Evolutionary conservation across 1,140 invertebrate genomes (phyloP).

Genomic region (Apis cerana): DNA sequence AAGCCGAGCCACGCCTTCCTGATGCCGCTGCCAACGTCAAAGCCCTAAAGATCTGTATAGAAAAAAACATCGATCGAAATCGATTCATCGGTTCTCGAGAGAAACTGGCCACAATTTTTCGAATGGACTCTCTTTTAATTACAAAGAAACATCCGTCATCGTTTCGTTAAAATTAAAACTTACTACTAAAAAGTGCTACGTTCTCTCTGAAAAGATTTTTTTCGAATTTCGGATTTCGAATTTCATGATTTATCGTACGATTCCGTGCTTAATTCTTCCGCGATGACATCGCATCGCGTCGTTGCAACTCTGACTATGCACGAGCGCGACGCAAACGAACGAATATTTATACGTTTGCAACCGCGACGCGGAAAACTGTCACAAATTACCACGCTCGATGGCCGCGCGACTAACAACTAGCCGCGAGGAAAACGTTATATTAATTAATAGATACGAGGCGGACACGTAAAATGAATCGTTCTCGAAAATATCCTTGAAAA

Average conservation of each 20-base stretch:
- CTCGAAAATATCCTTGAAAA: constrained; percentile 61
- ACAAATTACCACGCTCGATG: constrained; percentile 30
- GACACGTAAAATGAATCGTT: constrained; percentile 47
- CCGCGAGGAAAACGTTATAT: constrained; percentile 45
- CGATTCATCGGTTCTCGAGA: not conserved
- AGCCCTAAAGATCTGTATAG: constrained; percentile 46
- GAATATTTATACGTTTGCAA: constrained; percentile 34
- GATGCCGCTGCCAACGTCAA: constrained; percentile 60
- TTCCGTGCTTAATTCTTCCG: not conserved
- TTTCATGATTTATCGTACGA: not conserved
- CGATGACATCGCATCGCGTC: not conserved
- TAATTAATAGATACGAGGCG: constrained; percentile 49
- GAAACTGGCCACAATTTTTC: not conserved
- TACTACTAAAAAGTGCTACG: too few species aligned
- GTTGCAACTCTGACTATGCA: not conserved
- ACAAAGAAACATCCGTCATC: too few species aligned
- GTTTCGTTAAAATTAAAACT: too few species aligned
- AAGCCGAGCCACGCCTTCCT: constrained; percentile 63
- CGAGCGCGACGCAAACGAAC: constrained; percentile 21
- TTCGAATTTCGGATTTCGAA: too few species aligned
- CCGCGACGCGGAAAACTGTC: not conserved
- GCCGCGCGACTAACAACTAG: not conserved
- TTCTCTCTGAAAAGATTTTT: too few species aligned
- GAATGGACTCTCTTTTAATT: too few species aligned
- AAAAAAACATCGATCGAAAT: not conserved